Conservation (phyloP, 2,113 vertebrate species). For the Nipponia nippon region DNA sequence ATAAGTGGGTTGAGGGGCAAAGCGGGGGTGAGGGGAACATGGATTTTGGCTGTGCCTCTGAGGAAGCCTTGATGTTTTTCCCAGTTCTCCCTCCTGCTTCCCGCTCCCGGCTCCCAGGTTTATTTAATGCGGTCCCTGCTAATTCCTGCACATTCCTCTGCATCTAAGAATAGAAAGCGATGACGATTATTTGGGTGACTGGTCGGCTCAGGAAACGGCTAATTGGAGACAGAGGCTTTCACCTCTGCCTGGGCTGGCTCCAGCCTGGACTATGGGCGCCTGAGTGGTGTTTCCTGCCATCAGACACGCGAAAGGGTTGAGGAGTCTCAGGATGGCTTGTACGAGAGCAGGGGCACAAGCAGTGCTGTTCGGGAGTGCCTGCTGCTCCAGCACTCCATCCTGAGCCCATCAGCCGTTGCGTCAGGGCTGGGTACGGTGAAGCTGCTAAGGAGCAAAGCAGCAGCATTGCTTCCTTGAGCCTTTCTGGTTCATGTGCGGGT, state of each 20-base stretch:
- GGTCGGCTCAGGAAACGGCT: conserved; percentile 15
- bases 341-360: fast-evolving
- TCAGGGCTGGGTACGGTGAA: neutral
- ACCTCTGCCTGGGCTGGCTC: conserved; percentile 21
- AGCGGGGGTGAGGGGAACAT: fast-evolving
- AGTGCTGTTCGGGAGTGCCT: neutral
- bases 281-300: neutral
- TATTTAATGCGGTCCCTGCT: neutral
- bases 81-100: neutral
- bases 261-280: neutral
- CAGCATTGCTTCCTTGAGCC: neutral
- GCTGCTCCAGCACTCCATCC: neutral
- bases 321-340: neutral
- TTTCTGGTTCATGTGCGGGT: neutral
- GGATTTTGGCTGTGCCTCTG: neutral
- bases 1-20: neutral
- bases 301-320: neutral
- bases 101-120: neutral
- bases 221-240: conserved; percentile 42
- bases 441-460: neutral
- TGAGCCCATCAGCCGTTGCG: fast-evolving
- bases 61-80: neutral
- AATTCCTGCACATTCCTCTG: neutral
- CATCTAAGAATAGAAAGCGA: neutral
- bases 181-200: conserved; percentile 43